Base-by-base conservation (phyloP, 2,888 invertebrate genomes). In the Parnassius orleans region DNA sequence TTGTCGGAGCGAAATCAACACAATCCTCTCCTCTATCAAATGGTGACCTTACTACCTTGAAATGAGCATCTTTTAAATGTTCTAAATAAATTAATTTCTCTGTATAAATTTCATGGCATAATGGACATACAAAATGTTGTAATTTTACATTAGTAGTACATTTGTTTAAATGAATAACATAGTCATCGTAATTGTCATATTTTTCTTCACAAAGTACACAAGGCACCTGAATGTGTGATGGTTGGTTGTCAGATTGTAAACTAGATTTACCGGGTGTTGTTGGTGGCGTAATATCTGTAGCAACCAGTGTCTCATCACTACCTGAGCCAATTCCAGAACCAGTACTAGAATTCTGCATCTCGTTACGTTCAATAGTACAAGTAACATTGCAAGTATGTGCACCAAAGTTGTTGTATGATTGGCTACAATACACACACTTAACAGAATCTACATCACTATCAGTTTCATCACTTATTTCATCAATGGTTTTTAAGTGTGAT, bases 361-460 rank as follows among this genome's bases (percentile, higher is more conserved):
- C 75, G 66, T 90, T 84, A 57, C 84, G 81, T 68, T 90, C 90
- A 65, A 90, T 90, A 44, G 87, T 90, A 63, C 90, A 91, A 55
- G 85, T 84, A 0, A 88, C 86, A 56, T 81, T 81, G 66, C 91
- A 91, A 15, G 78, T 84, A 65, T 91, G 91, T 3, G 78, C 79
- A 5, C 89, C 89, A 47, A 80, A 73, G 61, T 83, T 84, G 63
- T 83, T 84, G 57, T 90, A 85, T 1, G 87, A 81, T 67, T 89
- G 78, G 73, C 81, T 87, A 65, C 91, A 91, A 60, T 84, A 87
- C 9, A 84, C 87, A 80, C 91, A 91, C 72, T 88, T 89, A 2
- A 91, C 79, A 1, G 91, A 91, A 67, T 90, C 90, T 66, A 89
- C 82, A 69, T 91, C 91, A 76, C 90, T 90, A 60, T 91, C 91